These are phyloP conservation scores for Encarsia formosa DNA, from an alignment of 2,888 invertebrate species.

Conservation along the genomic window DNA sequence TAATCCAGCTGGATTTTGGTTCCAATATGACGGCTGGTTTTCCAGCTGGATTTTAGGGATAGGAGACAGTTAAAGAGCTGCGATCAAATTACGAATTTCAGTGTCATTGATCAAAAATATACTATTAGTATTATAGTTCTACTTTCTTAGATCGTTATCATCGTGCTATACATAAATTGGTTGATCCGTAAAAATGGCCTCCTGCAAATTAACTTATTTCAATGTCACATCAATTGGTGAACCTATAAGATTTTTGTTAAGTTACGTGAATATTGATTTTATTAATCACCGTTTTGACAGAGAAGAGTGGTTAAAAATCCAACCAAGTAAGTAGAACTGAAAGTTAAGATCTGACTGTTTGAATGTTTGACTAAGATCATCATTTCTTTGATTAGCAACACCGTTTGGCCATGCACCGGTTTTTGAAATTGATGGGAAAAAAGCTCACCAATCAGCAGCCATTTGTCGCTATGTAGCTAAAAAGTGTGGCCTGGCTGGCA, in stretches of 20 bases:
- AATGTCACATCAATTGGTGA: constrained; percentile 48
- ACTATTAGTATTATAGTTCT: no score
- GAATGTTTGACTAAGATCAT: neutral
- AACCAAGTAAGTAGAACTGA: constrained; percentile 35
- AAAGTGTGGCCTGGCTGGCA: constrained; percentile 58
- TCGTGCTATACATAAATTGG: no score
- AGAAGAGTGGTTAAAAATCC: constrained; percentile 42
- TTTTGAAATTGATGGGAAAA: constrained; percentile 62
- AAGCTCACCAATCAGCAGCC: constrained; percentile 58
- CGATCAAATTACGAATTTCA: no score
- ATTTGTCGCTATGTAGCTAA: constrained; percentile 63
- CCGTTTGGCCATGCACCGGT: constrained; percentile 65
- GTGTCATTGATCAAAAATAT: no score
- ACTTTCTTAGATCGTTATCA: no score
- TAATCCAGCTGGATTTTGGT: no score
- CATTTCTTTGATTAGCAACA: constrained; percentile 51
- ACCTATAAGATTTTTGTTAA: constrained; percentile 49
- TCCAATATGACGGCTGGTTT: no score
- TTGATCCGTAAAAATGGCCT: constrained; percentile 32
- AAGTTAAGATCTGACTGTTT: neutral
- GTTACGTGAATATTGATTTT: constrained; percentile 46
- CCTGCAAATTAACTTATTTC: constrained; percentile 50
- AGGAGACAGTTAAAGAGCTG: no score
- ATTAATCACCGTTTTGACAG: constrained; percentile 48
- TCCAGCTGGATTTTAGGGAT: no score